These are phyloP conservation scores for Thunnus thynnus DNA, from an alignment of 2,113 vertebrate species.

Conservation along the genomic window DNA sequence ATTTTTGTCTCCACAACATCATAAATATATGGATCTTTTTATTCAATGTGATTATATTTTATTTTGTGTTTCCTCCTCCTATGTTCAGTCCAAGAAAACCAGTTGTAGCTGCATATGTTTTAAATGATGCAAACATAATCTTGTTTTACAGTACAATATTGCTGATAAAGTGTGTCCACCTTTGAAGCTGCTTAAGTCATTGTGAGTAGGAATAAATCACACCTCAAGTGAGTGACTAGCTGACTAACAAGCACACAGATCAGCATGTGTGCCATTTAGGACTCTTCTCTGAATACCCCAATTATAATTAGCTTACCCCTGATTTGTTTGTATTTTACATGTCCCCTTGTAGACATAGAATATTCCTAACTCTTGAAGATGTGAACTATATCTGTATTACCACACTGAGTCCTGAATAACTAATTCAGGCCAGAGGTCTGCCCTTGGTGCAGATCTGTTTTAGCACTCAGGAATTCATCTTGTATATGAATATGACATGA, in stretches of 20 bases:
- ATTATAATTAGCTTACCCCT: neutral
- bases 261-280: neutral
- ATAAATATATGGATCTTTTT: neutral
- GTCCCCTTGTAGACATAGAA: neutral
- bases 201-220: neutral
- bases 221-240: neutral
- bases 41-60: neutral
- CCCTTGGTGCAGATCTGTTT: neutral
- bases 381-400: neutral
- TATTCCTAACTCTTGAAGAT: neutral
- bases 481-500: constrained; percentile 1
- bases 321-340: neutral
- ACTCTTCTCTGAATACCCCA: neutral
- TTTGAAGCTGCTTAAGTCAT: neutral
- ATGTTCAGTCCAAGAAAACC: neutral
- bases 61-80: neutral
- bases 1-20: neutral
- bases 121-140: neutral
- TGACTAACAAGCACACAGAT: neutral
- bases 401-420: constrained; percentile 6
- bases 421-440: neutral
- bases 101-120: neutral
- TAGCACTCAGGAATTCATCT: neutral
- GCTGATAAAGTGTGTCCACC: no score
- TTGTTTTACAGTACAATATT: neutral